phyloP scores from a whole-genome alignment of 2,113 vertebrate species.

The Phalacrocorax carbo region DNA sequence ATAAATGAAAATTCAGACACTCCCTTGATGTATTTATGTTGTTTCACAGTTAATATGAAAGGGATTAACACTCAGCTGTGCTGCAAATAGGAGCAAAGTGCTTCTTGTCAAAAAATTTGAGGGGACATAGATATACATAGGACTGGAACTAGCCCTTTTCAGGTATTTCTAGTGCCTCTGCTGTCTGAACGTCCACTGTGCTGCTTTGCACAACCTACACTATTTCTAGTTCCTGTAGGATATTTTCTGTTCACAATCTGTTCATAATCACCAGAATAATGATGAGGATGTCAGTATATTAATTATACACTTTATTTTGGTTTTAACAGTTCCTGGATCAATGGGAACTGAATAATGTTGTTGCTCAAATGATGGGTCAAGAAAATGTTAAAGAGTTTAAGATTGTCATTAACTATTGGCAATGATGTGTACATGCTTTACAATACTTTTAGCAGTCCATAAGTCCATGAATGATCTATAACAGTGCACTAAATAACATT shows the following conservation, averaged over 20 bases:
- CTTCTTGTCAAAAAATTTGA: background rate
- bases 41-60: background rate
- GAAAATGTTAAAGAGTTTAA: conserved; percentile 38
- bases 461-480: background rate
- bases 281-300: background rate
- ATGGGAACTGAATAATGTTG: background rate
- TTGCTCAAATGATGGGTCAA: background rate
- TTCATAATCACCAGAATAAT: background rate
- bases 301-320: background rate
- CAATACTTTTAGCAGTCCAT: background rate
- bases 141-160: background rate
- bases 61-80: background rate
- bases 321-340: background rate
- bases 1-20: background rate
- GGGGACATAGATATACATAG: background rate
- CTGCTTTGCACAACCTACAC: background rate
- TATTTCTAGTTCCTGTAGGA: background rate
- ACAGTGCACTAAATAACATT: background rate
- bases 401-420: background rate
- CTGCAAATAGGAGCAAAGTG: background rate
- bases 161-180: background rate
- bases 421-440: conserved; percentile 8
- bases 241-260: background rate
- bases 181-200: background rate
- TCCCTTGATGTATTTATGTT: background rate